Evolutionary conservation across 2,888 invertebrate species (phyloP).

Genomic region (Scaptomyza polygonia): DNA sequence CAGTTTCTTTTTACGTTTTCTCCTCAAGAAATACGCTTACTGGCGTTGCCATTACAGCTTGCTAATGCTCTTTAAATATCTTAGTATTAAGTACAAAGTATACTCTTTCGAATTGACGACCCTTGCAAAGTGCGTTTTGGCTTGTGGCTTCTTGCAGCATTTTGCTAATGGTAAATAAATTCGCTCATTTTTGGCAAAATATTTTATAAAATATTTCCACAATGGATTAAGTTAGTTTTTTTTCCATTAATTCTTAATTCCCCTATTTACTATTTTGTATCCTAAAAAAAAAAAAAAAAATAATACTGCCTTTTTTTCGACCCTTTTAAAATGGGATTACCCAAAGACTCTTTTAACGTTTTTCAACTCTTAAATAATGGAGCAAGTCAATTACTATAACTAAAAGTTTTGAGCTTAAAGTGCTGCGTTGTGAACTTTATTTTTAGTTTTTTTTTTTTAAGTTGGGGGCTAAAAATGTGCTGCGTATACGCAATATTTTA

Average conservation of each 20-base stretch:
- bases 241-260: background rate
- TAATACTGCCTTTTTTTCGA: background rate
- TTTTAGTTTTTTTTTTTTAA: too few species aligned
- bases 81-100: background rate
- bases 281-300: background rate
- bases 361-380: background rate
- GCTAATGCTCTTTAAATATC: conserved; percentile 22
- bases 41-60: conserved; percentile 7
- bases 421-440: conserved; percentile 10
- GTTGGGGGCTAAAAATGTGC: too few species aligned
- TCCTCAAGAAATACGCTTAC: conserved; percentile 31
- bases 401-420: conserved; percentile 3
- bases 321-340: background rate
- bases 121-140: conserved; percentile 4
- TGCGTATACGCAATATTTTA: conserved; percentile 53
- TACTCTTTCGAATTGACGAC: background rate
- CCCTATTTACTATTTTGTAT: background rate
- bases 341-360: background rate
- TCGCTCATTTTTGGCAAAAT: background rate
- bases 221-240: too few species aligned
- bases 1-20: background rate
- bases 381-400: background rate
- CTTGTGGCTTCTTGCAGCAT: background rate
- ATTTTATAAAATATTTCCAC: too few species aligned
- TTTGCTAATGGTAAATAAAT: background rate